phyloP scores from a whole-genome alignment of 2,113 vertebrate genomes.

The Phainopepla nitens region DNA sequence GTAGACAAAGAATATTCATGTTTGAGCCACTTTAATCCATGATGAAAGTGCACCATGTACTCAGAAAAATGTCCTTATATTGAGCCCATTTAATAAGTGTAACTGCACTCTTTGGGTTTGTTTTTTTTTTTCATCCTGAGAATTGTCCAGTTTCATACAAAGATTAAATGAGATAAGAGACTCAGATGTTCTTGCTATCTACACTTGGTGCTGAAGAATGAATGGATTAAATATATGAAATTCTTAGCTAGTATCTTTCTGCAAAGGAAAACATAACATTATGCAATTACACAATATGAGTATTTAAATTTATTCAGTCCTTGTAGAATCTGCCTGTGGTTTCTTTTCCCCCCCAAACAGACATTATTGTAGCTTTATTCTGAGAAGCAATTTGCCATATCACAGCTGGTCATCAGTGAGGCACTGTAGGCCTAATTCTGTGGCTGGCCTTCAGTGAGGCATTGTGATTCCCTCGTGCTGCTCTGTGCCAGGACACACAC shows the following conservation, averaged over 20 bases:
- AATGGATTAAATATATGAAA: neutral
- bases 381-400: slow-evolving; percentile 63
- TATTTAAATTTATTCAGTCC: slow-evolving; percentile 15
- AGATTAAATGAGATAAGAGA: neutral
- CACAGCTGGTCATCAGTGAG: slow-evolving; percentile 69
- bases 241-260: neutral
- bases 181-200: neutral
- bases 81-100: neutral
- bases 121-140: neutral
- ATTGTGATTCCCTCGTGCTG: slow-evolving; percentile 36
- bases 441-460: slow-evolving; percentile 54
- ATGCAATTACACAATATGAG: neutral
- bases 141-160: neutral
- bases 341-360: neutral
- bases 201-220: neutral
- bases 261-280: slow-evolving; percentile 1
- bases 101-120: neutral
- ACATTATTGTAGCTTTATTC: slow-evolving; percentile 30
- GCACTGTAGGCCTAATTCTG: slow-evolving; percentile 55
- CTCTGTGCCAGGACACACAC: slow-evolving; percentile 17
- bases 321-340: neutral
- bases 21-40: neutral
- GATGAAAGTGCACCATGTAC: neutral
- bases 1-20: neutral
- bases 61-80: neutral